Conservation (phyloP, 2,113 vertebrate genomes). For the Dipodomys merriami region DNA sequence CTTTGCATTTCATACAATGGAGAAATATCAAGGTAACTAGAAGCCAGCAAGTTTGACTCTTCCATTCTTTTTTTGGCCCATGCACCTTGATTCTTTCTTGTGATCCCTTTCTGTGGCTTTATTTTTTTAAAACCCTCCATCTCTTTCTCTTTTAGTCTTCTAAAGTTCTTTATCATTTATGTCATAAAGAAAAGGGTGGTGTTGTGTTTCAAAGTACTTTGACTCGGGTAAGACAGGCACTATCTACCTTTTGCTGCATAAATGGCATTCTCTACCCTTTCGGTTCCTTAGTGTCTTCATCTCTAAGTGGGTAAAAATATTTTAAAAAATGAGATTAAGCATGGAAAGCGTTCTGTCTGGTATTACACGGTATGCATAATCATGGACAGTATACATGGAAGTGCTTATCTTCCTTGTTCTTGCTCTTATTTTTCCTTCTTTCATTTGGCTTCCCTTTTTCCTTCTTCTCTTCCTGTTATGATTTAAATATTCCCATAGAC, state of each 20-base stretch:
- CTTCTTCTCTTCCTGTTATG: no score
- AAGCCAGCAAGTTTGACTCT: not conserved
- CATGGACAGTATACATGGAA: not conserved
- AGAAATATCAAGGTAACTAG: not conserved
- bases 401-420: not conserved
- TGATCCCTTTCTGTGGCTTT: not conserved
- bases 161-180: constrained; percentile 16
- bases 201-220: not conserved
- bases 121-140: not conserved
- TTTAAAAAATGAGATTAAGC: not conserved
- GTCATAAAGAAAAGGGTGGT: not conserved
- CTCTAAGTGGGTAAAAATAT: not conserved
- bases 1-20: not conserved
- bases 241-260: not conserved
- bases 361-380: not conserved
- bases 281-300: not conserved
- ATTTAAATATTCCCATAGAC: no score
- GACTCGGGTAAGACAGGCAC: not conserved
- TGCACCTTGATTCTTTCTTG: not conserved
- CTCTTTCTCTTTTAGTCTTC: not conserved
- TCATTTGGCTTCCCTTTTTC: not conserved
- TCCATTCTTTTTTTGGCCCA: not conserved
- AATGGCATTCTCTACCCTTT: not conserved
- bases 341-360: not conserved
- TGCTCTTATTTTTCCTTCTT: not conserved